Evolutionary conservation across 2,797 vertebrate species (phyloP).

Genomic region (Platalea minor): DNA sequence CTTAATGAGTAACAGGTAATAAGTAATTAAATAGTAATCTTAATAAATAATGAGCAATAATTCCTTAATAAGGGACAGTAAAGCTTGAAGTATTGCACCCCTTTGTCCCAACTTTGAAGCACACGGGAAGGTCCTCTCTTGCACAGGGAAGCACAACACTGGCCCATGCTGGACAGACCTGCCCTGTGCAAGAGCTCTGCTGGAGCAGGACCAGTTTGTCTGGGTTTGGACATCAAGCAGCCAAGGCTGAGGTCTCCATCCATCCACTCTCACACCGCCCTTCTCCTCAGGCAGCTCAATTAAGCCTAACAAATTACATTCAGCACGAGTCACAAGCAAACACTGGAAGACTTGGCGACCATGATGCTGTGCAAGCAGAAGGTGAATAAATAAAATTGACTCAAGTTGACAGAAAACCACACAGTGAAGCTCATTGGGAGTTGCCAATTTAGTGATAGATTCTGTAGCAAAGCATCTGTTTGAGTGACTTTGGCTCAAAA

Average conservation of each 20-base stretch:
- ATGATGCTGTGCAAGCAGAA: constrained; percentile 11
- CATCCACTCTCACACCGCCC: rapidly evolving
- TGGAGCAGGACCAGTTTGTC: not conserved
- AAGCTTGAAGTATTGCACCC: not conserved
- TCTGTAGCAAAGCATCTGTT: not conserved
- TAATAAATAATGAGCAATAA: not conserved
- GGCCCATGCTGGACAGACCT: rapidly evolving
- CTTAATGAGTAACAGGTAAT: not conserved
- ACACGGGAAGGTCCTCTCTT: not conserved
- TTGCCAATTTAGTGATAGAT: not conserved
- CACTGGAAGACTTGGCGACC: not conserved
- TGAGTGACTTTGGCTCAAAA: not conserved
- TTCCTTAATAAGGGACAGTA: not conserved
- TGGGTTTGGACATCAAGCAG: not conserved
- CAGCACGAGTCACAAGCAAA: not conserved
- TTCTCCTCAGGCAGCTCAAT: not conserved
- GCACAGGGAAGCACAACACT: not conserved
- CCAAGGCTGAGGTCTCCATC: not conserved
- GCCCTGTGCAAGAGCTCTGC: not conserved
- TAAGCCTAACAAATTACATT: constrained; percentile 7
- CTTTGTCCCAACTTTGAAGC: not conserved
- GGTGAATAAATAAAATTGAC: constrained; percentile 45
- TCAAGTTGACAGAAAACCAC: not conserved
- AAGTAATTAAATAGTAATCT: not conserved
- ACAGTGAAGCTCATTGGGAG: not conserved